Percentiles rank a stretch among this genome's conserved stretches.
Conservation (phyloP, 2,888 invertebrate genomes). For the Acronicta psi region DNA sequence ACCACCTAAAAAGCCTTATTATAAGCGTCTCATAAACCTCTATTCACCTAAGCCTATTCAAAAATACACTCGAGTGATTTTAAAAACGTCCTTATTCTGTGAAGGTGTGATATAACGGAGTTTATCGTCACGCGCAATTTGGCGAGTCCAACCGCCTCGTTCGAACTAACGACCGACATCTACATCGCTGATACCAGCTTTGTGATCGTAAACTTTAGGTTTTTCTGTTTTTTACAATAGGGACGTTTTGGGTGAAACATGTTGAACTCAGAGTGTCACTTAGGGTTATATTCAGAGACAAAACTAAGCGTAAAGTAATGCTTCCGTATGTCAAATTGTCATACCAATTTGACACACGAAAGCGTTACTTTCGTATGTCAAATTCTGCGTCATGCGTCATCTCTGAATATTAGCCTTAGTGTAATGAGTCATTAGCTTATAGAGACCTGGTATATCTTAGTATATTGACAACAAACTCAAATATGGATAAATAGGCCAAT, state of each 20-base stretch:
- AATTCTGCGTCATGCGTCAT: too few species aligned
- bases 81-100: conserved; percentile 68
- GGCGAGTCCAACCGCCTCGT: conserved; percentile 56
- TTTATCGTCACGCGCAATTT: conserved; percentile 73
- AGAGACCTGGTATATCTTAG: too few species aligned
- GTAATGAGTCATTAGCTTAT: too few species aligned
- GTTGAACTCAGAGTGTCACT: too few species aligned
- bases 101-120: conserved; percentile 60
- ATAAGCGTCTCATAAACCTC: conserved; percentile 52
- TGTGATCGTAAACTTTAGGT: conserved; percentile 53
- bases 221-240: conserved; percentile 39
- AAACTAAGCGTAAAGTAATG: too few species aligned
- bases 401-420: too few species aligned
- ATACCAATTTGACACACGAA: too few species aligned
- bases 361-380: too few species aligned
- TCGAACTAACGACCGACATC: conserved; percentile 60
- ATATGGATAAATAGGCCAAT: too few species aligned
- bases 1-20: conserved; percentile 34
- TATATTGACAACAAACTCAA: too few species aligned
- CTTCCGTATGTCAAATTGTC: too few species aligned
- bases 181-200: conserved; percentile 59
- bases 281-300: too few species aligned
- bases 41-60: conserved; percentile 59
- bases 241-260: conserved; percentile 11
- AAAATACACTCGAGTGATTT: conserved; percentile 67